Base-by-base conservation (phyloP, 64 coral and sea anemone genomes). In the Montipora cactus region DNA sequence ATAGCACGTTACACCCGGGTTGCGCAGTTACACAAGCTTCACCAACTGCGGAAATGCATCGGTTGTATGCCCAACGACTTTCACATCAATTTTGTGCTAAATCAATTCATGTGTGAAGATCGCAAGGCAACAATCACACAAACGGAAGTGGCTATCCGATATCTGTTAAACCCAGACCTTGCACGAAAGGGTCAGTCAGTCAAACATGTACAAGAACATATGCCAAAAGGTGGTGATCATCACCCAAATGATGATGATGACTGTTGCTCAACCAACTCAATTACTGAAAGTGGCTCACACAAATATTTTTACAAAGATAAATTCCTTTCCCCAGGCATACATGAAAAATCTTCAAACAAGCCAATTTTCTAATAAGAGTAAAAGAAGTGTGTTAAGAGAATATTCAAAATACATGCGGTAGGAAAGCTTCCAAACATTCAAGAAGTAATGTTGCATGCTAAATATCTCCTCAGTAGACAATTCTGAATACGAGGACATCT, bases 231-330 rank as follows among this genome's bases (percentile, higher is more conserved):
- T 74, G 71, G 71, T 74, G 71, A 74, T 74, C 71, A 74, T 74
- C 71, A 74, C 9, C 71, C 71, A 74, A 74, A 74, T 44, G 71
- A 74, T 74, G 71, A 74, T 74, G 64, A 87, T 12, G 47, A 74
- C 71, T 74, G 71, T 74, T 10, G 21, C 71, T 74, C 71, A 74
- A 19, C 71, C 71, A 74, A 74, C 71, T 74, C 23, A 74, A 74
- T 74, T 74, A 10, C 71, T 74, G 71, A 74, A 74, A 74, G 71
- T 74, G 71, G 71, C 71, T 74, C 71, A 74, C 67, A 69, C 71
- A 74, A 74, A 74, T 74, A 22, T 74, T 74, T 74, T 19, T 74
- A 74, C 71, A 74, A n/a, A 74, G 71, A 74, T 74, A 74, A 37
- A 74, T 74, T 21, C 21, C 4, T 74, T 74, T 74, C 71, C 71